These are phyloP conservation scores for Aricia artaxerxes DNA, from an alignment of 2,888 invertebrate genomes.

Conservation along the genomic window DNA sequence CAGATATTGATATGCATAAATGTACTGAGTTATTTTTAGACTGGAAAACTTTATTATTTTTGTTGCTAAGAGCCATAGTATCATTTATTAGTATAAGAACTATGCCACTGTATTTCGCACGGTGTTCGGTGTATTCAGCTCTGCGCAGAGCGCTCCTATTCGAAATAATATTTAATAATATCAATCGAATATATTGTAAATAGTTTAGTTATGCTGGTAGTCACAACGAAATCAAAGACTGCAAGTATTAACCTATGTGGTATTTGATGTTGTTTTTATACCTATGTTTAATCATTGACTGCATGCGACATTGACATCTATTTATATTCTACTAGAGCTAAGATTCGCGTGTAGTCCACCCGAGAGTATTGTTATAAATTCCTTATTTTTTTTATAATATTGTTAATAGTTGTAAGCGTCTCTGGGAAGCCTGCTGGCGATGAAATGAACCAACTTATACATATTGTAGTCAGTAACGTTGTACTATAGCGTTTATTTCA, in stretches of 20 bases:
- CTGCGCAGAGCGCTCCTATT: conserved; percentile 71
- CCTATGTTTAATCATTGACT: conserved; percentile 70
- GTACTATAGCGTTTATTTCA: conserved; percentile 4
- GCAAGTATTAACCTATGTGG: conserved; percentile 62
- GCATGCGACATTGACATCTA: conserved; percentile 36
- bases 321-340: conserved; percentile 20
- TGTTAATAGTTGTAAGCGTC: conserved; percentile 56
- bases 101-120: conserved; percentile 59
- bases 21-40: conserved; percentile 29
- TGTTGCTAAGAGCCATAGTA: conserved; percentile 35
- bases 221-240: conserved; percentile 80
- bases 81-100: conserved; percentile 38
- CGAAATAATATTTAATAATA: conserved; percentile 51
- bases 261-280: conserved; percentile 62
- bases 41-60: conserved; percentile 13
- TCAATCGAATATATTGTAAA: conserved; percentile 73
- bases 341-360: conserved; percentile 37
- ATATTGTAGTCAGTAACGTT: conserved; percentile 25
- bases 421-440: conserved; percentile 32
- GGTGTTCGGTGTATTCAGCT: conserved; percentile 50
- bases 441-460: conserved; percentile 16
- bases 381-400: conserved; percentile 73
- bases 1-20: conserved; percentile 22
- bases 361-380: conserved; percentile 64
- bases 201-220: conserved; percentile 71